Base-by-base conservation (phyloP, 2,888 invertebrate genomes). In the Watsonalla binaria region DNA sequence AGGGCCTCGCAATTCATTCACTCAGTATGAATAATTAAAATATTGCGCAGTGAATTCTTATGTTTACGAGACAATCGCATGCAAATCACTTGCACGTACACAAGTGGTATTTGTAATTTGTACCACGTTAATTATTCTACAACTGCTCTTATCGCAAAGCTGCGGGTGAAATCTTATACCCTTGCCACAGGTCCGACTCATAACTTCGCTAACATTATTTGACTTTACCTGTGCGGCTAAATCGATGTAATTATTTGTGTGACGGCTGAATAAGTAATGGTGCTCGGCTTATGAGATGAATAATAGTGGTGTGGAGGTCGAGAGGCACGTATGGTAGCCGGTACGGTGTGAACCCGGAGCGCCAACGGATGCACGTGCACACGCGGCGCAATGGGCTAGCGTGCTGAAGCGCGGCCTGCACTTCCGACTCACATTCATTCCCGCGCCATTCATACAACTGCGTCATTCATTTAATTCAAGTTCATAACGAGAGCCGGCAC, bases 401-500 rank as follows among this genome's bases (percentile, higher is more conserved):
- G 85, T 82, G 81, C 80, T 78, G 82, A 76, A 80, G 76, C 81
- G 75, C 77, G 70, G 72, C 74, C 74, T 82, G 82, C 82, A 84
- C 85, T 88, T 89, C 89, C 88, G 87, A 86, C 83, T 83, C 85
- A 73, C 85, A 86, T 85, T 85, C 86, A 86, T 82, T 84, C 84
- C 82, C 84, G 80, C 85, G 80, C 86, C 88, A 89, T 89, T 89
- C 88, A 89, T 84, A 86, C 83, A 86, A 86, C 78, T 77, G 82
- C 84, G 79, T 86, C 88, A 87, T 87, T 89, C 85, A 88, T 84
- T 84, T 84, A 84, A 87, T 88, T 86, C 86, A 87, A 89, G 87
- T 86, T 85, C 86, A 88, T 83, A 85, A 86, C 79, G 73, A 78
- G 75, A 79, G 71, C 75, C 68, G 72, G 59, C 74, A 65, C 67